Base-by-base conservation (phyloP, 2,113 vertebrate species). In the Lepisosteus osseus region DNA sequence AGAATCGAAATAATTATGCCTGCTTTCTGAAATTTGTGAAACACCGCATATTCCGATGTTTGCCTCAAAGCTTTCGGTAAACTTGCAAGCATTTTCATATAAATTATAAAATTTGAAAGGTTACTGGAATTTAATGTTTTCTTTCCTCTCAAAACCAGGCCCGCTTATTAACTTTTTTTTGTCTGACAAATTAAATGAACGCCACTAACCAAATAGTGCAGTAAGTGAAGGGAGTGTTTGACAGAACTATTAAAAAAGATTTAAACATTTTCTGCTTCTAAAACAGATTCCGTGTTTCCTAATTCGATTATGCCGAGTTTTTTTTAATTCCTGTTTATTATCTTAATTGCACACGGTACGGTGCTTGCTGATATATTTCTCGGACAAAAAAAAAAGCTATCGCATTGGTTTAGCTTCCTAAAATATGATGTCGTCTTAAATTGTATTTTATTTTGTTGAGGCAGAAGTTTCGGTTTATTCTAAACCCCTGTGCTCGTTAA, bases 171-270 rank as follows among this genome's bases (percentile, higher is more conserved):
- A 86, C 78, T 79, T 84, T 83, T 79, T 59, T 4, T 40, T 61
- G 79, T 80, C 86, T 78, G 76, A 85, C 79, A 86, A 87, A 86
- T 88, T 84, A 84, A 89, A 87, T 81, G 72, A 80, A 76, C 77
- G 44, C 76, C 78, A 72, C 74, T 67, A 86, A 82, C 76, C 79
- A 87, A 90, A 87, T 77, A 86, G 67, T 72, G 74, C 65, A 61
- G 65, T 54, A 73, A 71, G 70, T 76, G 76, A 62, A 76, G 68
- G 77, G 64, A 67, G 56, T 78, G 83, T 84, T 77, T 83, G 78
- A 86, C 85, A 86, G 85, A 79, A 80, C 71, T 80, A 79, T 80
- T 83, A 11, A 78, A 85, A 84, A 86, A 82, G 78, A 87, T 82
- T 84, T 78, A 67, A 83, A 90, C 86, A 85, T 69, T 76, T 80